Conservation (phyloP, 2,888 invertebrate species). For the Ditylenchus weischeri region DNA sequence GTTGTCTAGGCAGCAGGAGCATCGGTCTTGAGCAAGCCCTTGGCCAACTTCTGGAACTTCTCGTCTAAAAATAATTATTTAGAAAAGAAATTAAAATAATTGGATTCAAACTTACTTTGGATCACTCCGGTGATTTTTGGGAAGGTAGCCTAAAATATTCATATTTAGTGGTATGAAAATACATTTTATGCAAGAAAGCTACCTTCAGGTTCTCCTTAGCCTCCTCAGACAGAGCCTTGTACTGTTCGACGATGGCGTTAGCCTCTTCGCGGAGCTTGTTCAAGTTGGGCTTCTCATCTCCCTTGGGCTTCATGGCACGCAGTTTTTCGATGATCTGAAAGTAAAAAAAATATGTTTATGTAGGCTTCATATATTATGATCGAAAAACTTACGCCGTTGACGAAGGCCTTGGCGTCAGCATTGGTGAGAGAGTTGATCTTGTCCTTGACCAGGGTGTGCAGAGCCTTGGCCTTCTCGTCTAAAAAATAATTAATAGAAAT, state of each 20-base stretch:
- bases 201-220: conserved; percentile 47
- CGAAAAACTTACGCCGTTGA: conserved; percentile 37
- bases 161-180: too few relatives aligned
- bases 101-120: conserved; percentile 35
- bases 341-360: background rate
- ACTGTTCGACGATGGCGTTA: conserved; percentile 33
- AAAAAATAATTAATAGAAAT: too few relatives aligned
- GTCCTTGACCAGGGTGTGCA: conserved; percentile 8
- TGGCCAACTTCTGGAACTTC: conserved; percentile 42
- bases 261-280: conserved; percentile 41
- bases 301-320: conserved; percentile 45
- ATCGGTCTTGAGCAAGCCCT: conserved; percentile 34
- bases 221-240: conserved; percentile 40
- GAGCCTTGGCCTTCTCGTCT: conserved; percentile 9
- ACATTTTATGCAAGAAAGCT: too few relatives aligned
- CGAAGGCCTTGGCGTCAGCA: conserved; percentile 50
- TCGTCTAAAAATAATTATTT: conserved; percentile 34
- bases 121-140: conserved; percentile 53
- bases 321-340: conserved; percentile 43
- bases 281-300: conserved; percentile 50
- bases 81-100: conserved; percentile 2
- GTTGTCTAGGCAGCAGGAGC: conserved; percentile 13
- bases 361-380: background rate
- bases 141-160: conserved; percentile 33
- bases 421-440: conserved; percentile 44